Evolutionary conservation across 2,113 vertebrate species (phyloP).

Genomic region (Ceyx cyanopectus): DNA sequence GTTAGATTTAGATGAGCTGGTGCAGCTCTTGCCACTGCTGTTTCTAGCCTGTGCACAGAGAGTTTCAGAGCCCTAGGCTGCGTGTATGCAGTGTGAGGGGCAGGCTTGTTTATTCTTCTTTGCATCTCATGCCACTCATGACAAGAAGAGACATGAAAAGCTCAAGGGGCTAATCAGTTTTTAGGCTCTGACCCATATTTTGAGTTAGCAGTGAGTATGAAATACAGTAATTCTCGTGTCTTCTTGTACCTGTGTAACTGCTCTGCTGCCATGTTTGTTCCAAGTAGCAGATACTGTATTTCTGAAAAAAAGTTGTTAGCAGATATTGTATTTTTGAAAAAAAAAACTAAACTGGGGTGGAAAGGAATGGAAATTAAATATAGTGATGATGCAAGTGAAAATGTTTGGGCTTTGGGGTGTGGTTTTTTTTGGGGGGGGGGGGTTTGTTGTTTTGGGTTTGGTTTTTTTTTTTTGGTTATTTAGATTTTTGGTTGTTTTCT

Average conservation of each 20-base stretch:
- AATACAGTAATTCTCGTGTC: background rate
- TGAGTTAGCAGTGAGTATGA: conserved; percentile 26
- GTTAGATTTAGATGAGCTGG: conserved; percentile 37
- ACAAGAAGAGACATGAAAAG: conserved; percentile 52
- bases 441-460: background rate
- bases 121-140: conserved; percentile 26
- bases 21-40: background rate
- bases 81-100: background rate
- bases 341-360: background rate
- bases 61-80: conserved; percentile 35
- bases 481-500: background rate
- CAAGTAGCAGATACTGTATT: background rate
- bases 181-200: conserved; percentile 64
- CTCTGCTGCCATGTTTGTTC: background rate
- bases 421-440: too few relatives aligned
- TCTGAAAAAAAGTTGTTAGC: background rate
- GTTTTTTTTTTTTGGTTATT: too few relatives aligned
- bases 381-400: background rate
- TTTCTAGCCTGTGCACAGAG: background rate
- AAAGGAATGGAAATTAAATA: background rate
- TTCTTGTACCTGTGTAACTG: background rate
- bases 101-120: conserved; percentile 43
- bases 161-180: conserved; percentile 57
- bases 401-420: rapidly evolving
- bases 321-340: background rate